A percentile compares a stretch with the other conserved stretches of the same genome.
Conservation (phyloP, 1,140 invertebrate genomes). For the Papilio polyxenes region DNA sequence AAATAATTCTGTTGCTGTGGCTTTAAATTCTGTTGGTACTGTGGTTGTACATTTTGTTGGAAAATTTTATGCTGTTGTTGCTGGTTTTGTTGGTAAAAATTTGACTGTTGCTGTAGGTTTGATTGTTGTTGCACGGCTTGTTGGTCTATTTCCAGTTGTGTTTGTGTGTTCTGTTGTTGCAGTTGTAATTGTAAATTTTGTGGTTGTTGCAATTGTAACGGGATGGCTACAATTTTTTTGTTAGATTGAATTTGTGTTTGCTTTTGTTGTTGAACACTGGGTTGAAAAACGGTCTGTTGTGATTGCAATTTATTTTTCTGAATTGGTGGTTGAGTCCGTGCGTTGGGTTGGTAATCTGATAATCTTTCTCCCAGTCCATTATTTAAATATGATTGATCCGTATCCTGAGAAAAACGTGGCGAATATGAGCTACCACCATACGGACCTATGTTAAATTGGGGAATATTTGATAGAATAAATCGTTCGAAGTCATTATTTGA, state of each 20-base stretch:
- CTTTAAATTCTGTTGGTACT: background rate
- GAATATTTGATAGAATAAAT: conserved; percentile 19
- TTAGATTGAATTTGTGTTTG: background rate
- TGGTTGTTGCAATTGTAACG: conserved; percentile 24
- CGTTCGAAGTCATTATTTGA: background rate
- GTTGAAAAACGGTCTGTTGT: background rate
- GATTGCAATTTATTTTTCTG: conserved; percentile 1
- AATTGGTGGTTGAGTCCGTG: background rate
- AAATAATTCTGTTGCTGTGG: conserved; percentile 1
- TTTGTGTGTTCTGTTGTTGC: background rate
- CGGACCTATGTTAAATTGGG: background rate
- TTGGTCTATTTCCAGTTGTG: conserved; percentile 3
- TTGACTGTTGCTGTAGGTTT: background rate
- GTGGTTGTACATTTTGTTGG: conserved; percentile 26
- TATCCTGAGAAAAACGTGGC: background rate
- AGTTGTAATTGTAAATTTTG: background rate
- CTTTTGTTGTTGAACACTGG: conserved; percentile 9
- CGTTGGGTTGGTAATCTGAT: background rate
- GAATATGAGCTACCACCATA: background rate
- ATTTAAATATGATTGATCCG: conserved; percentile 9
- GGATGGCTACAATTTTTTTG: background rate
- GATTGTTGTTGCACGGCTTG: background rate
- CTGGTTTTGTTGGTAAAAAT: background rate
- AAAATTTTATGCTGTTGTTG: conserved; percentile 1
- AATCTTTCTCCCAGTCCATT: conserved; percentile 26